Evolutionary conservation across 2,888 invertebrate genomes (phyloP).

Genomic region (Caenorhabditis sp.): DNA sequence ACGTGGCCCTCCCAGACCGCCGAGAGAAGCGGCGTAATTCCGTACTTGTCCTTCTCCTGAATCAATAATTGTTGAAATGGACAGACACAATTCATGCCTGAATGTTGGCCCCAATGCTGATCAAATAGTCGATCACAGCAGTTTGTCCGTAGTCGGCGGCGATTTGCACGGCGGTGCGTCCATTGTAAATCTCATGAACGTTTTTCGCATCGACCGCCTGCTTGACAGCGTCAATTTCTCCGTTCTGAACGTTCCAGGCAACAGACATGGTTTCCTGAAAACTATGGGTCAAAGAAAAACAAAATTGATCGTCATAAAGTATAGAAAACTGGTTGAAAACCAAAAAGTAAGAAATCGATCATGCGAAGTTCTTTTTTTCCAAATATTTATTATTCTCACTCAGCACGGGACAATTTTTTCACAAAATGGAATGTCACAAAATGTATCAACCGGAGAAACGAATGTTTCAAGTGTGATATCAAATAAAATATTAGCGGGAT

Average conservation of each 20-base stretch:
- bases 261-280: conserved; percentile 27
- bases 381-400: no score
- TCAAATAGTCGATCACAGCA: conserved; percentile 89
- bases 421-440: no score
- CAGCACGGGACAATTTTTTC: no score
- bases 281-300: background rate
- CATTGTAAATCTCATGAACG: conserved; percentile 91
- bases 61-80: no score
- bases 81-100: conserved; percentile 85
- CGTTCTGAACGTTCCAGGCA: conserved; percentile 64
- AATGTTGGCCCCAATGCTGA: conserved; percentile 91
- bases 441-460: no score
- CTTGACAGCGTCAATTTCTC: conserved; percentile 60
- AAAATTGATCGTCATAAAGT: background rate
- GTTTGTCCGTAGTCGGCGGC: conserved; percentile 97
- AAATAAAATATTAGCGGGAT: no score
- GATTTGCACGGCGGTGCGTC: conserved; percentile 89
- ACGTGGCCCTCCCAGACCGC: conserved; percentile 98
- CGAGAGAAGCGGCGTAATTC: conserved; percentile 92
- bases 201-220: conserved; percentile 53
- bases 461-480: no score
- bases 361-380: no score
- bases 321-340: no score
- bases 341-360: no score
- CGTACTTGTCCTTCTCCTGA: conserved; percentile 93